These are phyloP conservation scores for Drosophila villosipedis DNA, from an alignment of 2,888 invertebrate genomes.

Conservation along the genomic window DNA sequence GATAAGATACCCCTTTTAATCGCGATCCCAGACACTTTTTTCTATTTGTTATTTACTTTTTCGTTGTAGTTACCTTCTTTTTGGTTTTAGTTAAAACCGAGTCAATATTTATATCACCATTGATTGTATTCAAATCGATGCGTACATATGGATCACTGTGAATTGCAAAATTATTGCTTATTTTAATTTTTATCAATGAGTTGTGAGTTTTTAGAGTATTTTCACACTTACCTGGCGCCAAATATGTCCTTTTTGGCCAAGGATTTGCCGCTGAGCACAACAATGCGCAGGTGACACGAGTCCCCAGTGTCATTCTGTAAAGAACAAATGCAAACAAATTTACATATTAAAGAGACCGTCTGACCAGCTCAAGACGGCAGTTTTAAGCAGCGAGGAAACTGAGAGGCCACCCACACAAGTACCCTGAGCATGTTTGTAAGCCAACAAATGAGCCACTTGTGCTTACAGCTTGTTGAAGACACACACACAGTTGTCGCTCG, in stretches of 20 bases:
- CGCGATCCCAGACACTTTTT: not conserved
- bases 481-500: constrained; percentile 7
- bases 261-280: constrained; percentile 94
- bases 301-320: constrained; percentile 90
- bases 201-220: not conserved
- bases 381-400: not conserved
- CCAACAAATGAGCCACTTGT: constrained; percentile 54
- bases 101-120: constrained; percentile 95
- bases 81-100: constrained; percentile 98
- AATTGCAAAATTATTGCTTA: constrained; percentile 9
- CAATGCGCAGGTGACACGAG: constrained; percentile 93
- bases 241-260: constrained; percentile 99
- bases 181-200: not conserved
- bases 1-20: constrained; percentile 61
- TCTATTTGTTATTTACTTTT: not conserved
- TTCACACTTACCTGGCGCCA: constrained; percentile 92
- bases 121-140: constrained; percentile 94
- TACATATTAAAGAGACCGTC: constrained; percentile 9
- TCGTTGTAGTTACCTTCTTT: constrained; percentile 90
- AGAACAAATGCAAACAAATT: constrained; percentile 41
- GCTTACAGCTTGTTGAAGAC: constrained; percentile 20
- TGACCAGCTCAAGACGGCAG: constrained; percentile 1
- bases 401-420: not conserved
- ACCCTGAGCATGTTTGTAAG: not conserved
- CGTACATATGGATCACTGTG: constrained; percentile 98